A percentile compares a stretch with the other conserved stretches of the same genome.
Evolutionary conservation across 2,888 invertebrate genomes (phyloP).

Genomic region (Cheilosia pagana): DNA sequence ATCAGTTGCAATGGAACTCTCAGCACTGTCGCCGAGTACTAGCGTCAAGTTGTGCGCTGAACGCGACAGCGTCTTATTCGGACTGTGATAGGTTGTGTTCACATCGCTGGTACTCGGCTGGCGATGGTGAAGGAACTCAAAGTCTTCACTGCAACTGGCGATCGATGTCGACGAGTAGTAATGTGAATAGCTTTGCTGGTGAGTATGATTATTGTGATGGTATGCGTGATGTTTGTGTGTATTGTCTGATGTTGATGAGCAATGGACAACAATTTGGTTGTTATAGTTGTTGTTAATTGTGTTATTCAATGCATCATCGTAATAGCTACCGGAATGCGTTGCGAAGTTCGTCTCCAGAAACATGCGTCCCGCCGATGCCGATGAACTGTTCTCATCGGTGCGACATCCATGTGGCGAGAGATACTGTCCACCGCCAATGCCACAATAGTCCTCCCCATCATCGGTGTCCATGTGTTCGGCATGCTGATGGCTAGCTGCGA

Average conservation of each 20-base stretch:
- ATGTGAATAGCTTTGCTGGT: constrained; percentile 76
- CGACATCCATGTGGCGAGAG: constrained; percentile 73
- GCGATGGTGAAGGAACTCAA: constrained; percentile 62
- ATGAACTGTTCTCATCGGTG: constrained; percentile 68
- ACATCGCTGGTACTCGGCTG: constrained; percentile 48
- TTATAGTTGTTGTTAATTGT: constrained; percentile 70
- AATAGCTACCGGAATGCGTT: constrained; percentile 81
- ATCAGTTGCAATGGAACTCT: constrained; percentile 61
- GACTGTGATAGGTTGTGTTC: constrained; percentile 55
- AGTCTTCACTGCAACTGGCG: constrained; percentile 71
- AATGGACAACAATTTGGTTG: constrained; percentile 74
- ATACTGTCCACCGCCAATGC: constrained; percentile 59
- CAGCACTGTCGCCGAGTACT: constrained; percentile 48
- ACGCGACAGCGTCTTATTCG: constrained; percentile 56
- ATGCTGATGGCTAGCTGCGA: constrained; percentile 50
- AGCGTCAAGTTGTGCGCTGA: constrained; percentile 68
- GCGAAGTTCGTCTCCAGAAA: constrained; percentile 81
- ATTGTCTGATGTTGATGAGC: constrained; percentile 70
- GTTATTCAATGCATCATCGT: constrained; percentile 69
- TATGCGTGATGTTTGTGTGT: constrained; percentile 60
- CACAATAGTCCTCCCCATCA: constrained; percentile 76
- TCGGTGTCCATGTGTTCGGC: constrained; percentile 80
- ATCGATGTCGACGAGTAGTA: constrained; percentile 79
- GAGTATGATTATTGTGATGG: constrained; percentile 68
- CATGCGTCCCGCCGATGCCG: constrained; percentile 77